Conservation (phyloP, 2,888 invertebrate genomes). For the Pseudococcus longispinus region DNA sequence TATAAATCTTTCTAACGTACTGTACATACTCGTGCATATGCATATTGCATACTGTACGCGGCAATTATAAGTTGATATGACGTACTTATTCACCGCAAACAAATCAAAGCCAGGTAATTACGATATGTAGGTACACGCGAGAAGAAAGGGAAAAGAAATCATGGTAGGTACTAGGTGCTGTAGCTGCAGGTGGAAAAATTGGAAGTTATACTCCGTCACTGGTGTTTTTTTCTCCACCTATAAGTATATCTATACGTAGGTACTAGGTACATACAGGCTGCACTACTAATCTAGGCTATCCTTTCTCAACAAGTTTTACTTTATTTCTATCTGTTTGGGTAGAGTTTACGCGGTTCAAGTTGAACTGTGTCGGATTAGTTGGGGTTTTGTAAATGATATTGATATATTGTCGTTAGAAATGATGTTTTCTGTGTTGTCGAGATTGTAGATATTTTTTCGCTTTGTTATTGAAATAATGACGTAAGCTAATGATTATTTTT, state of each 20-base stretch:
- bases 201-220: not conserved
- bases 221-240: not conserved
- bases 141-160: not conserved
- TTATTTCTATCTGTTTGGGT: conserved; percentile 1
- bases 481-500: too few species aligned
- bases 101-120: conserved; percentile 8
- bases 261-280: not conserved
- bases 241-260: not conserved
- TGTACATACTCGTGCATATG: not conserved
- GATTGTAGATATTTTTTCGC: too few species aligned
- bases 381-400: not conserved
- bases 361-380: not conserved
- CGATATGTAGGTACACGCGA: not conserved
- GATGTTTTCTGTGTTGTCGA: too few species aligned
- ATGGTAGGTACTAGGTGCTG: not conserved
- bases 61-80: not conserved
- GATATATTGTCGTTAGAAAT: not conserved
- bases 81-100: not conserved
- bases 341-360: conserved; percentile 6
- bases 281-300: conserved; percentile 22
- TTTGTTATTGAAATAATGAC: too few species aligned
- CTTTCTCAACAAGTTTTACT: conserved; percentile 34
- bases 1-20: conserved; percentile 1
- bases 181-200: conserved; percentile 8
- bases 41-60: not conserved